Percentiles rank a stretch among this genome's conserved stretches.
Evolutionary conservation across 1,140 invertebrate species (phyloP).

Genomic region (Armadillidium nasatum): DNA sequence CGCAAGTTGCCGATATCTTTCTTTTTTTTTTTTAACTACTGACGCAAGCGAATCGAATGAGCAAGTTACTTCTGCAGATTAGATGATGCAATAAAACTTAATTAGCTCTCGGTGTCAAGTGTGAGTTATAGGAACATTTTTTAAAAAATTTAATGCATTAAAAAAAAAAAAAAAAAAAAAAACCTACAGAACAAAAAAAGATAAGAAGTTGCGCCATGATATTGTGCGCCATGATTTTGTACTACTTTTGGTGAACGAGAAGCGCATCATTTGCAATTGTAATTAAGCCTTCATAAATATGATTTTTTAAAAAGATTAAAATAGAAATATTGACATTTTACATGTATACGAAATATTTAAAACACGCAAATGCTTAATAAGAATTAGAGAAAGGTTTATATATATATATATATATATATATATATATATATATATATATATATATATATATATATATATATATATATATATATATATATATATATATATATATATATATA

Average conservation of each 20-base stretch:
- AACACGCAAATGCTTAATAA: conserved; percentile 1
- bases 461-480: conserved; percentile 15
- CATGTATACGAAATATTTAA: neutral
- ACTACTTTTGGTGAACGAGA: too few species aligned
- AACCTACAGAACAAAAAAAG: too few species aligned
- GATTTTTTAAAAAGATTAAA: neutral
- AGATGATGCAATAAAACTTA: conserved; percentile 11
- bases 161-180: too few species aligned
- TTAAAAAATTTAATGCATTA: neutral
- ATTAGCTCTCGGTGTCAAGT: conserved; percentile 8
- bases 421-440: conserved; percentile 14
- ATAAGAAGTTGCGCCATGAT: too few species aligned
- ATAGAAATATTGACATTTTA: neutral
- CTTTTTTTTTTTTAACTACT: neutral
- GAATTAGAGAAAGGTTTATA: neutral
- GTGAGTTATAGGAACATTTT: conserved; percentile 8
- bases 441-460: conserved; percentile 15
- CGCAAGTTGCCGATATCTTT: neutral
- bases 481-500: neutral
- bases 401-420: conserved; percentile 14
- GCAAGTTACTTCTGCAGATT: neutral
- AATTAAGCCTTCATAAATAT: neutral
- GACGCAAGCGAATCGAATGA: neutral
- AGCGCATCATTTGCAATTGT: neutral
- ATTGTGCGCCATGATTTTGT: too few species aligned